Evolutionary conservation across 2,888 invertebrate species (phyloP), one percentile per base, ranked within the genome.

Genomic region (Eupeodes latifasciatus): DNA sequence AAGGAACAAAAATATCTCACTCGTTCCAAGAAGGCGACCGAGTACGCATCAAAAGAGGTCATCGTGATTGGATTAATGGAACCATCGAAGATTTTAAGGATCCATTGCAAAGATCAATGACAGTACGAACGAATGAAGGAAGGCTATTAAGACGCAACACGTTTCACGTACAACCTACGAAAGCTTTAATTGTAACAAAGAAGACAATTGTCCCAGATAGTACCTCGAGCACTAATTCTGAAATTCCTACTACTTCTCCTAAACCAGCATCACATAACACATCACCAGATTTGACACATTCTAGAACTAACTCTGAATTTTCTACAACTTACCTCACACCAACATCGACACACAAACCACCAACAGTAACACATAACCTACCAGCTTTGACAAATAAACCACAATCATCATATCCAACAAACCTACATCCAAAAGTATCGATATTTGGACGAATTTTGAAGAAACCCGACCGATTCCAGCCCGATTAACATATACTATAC

Each of bases 71-170:
- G 85, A 72, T 79, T 36, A 77, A 53, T 53, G 53, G 16, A 53
- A 61, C 85, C 72, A 55, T 86, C 80, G 55, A 82, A 83, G n/a
- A 81, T 78, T 71, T 82, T 81, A 76, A 77, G 86, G 62, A 76
- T 81, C 40, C 69, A 80, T 85, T 62, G 81, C 80, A 10, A 53
- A 77, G 80, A 16, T 89, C 85, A 64, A 57, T 89, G 16, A 27
- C 55, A 11, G 27, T 89, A 19, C 66, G 77, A 67, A 78, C 80
- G 47, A 75, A 89, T 44, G 74, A 89, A 16, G 72, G 79, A 62
- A 89, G 80, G 76, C 61, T 80, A 5, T 36, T 85, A 55, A 74
- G 83, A 59, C 72, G 83, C 53, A 85, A 85, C 61, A 85, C 85
- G n/a, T 69, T 85, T 78, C 81, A 83, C 75, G 61, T 89, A 40